Conservation (phyloP, 2,797 vertebrate genomes). For the Emys orbicularis region DNA sequence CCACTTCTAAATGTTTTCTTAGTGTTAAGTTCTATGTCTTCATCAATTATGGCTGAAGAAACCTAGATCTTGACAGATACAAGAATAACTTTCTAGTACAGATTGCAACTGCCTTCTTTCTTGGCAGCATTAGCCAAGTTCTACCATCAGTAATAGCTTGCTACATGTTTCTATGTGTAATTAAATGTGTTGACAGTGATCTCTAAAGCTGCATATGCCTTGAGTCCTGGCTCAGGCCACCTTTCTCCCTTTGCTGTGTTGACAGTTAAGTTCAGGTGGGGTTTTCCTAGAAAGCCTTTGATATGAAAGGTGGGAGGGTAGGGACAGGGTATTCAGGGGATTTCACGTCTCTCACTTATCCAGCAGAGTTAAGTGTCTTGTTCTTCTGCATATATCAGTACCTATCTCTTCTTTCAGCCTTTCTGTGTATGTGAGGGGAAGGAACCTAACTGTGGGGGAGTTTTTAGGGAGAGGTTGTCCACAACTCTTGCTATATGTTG, state of each 20-base stretch:
- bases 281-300: background rate
- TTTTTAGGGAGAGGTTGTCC: background rate
- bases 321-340: background rate
- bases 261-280: background rate
- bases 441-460: background rate
- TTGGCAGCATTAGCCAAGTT: background rate
- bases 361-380: background rate
- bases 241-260: background rate
- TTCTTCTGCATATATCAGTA: background rate
- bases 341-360: background rate
- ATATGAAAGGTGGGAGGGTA: background rate
- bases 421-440: background rate
- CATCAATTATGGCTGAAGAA: background rate
- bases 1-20: background rate
- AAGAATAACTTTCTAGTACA: background rate
- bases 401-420: background rate
- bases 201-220: background rate
- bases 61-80: background rate
- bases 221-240: background rate
- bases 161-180: background rate
- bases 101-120: background rate
- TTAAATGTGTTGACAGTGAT: background rate
- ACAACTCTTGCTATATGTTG: background rate
- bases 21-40: background rate
- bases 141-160: background rate